These are phyloP conservation scores for Caenorhabditis latens DNA, from an alignment of 1,140 invertebrate species.

Conservation along the genomic window DNA sequence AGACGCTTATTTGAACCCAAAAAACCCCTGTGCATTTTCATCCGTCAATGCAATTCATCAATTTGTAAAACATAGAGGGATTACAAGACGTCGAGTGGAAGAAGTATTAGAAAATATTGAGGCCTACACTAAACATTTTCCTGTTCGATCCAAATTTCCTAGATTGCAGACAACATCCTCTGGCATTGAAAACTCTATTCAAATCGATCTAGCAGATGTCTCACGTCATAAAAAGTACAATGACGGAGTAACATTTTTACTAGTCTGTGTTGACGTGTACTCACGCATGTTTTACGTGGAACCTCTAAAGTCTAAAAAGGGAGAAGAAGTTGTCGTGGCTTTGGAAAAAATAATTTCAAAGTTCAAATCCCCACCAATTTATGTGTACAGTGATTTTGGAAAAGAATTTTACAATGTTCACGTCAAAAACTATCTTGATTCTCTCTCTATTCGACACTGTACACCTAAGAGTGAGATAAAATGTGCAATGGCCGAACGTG, in stretches of 20 bases:
- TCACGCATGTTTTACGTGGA: not conserved
- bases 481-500: conserved; percentile 3
- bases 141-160: conserved; percentile 12
- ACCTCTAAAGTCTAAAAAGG: not conserved
- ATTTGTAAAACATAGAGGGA: not conserved
- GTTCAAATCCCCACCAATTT: not conserved
- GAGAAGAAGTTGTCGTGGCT: not conserved
- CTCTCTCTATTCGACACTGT: not conserved
- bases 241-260: not conserved
- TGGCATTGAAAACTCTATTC: not conserved
- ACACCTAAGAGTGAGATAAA: not conserved
- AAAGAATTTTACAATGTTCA: not conserved
- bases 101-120: not conserved
- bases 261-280: not conserved
- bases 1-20: not conserved
- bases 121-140: not conserved
- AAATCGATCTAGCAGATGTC: not conserved
- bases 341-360: conserved; percentile 8
- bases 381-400: conserved; percentile 3
- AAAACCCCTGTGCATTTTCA: conserved; percentile 9
- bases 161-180: not conserved
- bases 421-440: not conserved
- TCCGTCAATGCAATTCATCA: not conserved
- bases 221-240: not conserved
- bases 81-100: not conserved